Evolutionary conservation across 2,113 vertebrate genomes (phyloP).

Genomic region (Ancistrus triradiatus): DNA sequence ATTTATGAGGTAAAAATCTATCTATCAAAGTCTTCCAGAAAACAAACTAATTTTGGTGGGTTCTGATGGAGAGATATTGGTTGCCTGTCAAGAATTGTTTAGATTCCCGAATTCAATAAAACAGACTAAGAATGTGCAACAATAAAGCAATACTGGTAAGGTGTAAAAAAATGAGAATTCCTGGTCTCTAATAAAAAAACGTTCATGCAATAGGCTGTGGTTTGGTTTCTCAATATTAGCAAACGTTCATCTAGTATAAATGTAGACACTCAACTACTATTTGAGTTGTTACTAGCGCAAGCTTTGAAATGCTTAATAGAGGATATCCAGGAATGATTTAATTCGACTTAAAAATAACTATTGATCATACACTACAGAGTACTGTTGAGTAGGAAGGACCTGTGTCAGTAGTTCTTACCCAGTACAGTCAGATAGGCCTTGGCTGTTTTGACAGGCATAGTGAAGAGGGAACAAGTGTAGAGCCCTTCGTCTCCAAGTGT

Average conservation of each 20-base stretch:
- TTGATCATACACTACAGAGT: too few species aligned
- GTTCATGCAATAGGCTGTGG: background rate
- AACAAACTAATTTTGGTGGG: slow-evolving; percentile 24
- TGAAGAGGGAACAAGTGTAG: slow-evolving; percentile 98
- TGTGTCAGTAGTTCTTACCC: slow-evolving; percentile 72
- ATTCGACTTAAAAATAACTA: too few species aligned
- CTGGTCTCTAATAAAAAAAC: background rate
- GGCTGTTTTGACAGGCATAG: slow-evolving; percentile 96
- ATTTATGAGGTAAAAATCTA: slow-evolving; percentile 43
- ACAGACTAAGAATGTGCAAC: slow-evolving; percentile 17
- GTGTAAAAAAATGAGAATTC: slow-evolving; percentile 2
- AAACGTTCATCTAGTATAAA: too few species aligned
- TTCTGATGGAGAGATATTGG: slow-evolving; percentile 29
- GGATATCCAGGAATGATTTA: too few species aligned
- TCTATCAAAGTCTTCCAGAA: slow-evolving; percentile 29
- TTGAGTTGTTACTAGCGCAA: background rate
- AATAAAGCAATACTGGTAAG: slow-evolving; percentile 10
- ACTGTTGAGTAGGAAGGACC: too few species aligned
- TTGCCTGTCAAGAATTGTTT: slow-evolving; percentile 23
- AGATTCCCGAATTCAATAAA: slow-evolving; percentile 11
- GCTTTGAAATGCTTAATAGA: too few species aligned
- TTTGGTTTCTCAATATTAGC: background rate
- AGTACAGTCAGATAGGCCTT: slow-evolving; percentile 95
- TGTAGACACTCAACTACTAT: background rate
- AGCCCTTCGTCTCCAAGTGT: slow-evolving; percentile 89